Conservation (phyloP, 2,797 vertebrate species). For the Falco berigora region DNA sequence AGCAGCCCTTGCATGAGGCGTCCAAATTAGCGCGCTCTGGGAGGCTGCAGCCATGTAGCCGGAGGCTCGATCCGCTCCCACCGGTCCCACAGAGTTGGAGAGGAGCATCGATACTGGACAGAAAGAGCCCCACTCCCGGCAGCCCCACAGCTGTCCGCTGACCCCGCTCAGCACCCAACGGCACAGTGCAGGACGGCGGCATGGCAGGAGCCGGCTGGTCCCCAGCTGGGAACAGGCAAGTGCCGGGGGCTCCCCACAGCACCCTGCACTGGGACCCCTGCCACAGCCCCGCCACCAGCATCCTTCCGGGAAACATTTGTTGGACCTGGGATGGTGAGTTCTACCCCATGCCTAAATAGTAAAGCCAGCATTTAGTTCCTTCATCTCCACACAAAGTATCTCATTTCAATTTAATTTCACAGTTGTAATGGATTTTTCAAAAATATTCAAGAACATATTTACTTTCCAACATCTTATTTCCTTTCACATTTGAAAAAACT, state of each 20-base stretch:
- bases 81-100: not conserved
- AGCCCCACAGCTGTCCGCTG: not conserved
- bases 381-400: constrained; percentile 39
- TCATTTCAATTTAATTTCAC: constrained; percentile 60
- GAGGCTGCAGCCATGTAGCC: not conserved
- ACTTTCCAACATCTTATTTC: constrained; percentile 63
- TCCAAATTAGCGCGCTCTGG: fast-evolving
- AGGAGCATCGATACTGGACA: fast-evolving
- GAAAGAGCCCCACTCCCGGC: not conserved
- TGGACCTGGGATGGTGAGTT: not conserved
- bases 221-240: not conserved
- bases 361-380: constrained; percentile 29
- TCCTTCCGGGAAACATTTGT: not conserved
- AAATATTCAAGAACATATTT: constrained; percentile 55
- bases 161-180: not conserved
- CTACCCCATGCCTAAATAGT: not conserved
- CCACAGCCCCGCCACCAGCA: not conserved
- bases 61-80: not conserved
- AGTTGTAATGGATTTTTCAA: constrained; percentile 60
- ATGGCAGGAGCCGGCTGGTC: not conserved
- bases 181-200: not conserved
- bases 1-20: not conserved
- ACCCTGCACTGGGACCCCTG: not conserved
- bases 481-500: constrained; percentile 65
- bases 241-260: not conserved